Base-by-base conservation (phyloP, 1,140 invertebrate species). In the Nebria ingens region DNA sequence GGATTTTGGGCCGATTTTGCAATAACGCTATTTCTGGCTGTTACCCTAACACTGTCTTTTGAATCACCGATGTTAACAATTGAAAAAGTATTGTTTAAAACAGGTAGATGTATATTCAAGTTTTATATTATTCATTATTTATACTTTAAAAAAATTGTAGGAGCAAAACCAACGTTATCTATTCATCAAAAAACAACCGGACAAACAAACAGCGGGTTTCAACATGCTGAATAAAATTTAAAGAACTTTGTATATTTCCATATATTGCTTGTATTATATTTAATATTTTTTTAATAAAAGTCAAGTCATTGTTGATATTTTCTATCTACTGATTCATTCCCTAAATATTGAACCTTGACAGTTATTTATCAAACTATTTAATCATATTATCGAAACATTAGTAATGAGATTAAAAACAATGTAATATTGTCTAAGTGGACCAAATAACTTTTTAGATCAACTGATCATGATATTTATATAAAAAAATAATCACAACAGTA, bases 41-140 rank as follows among this genome's bases (percentile, higher is more conserved):
- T 56, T 17, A 40, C 57, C 21, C 58, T 58, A 56, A 56, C 53
- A 19, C 23, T 62, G 25, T 51, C 56, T n/a, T 62, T 62, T 49
- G 61, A 62, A 29, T 60, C 58, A 13, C 58, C 61, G 13, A 34
- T 60, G 40, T 17, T 62, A 4, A 54, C 52, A 19, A 58, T 62
- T 49, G 58, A 60, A 34, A 57, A 58, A 52, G 40, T 45, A 15
- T 15, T 60, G 0, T 55, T 60, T 15, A 42, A 50, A 1, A 21
- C 29, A 19, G 50, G 42, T 51, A 51, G 11, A 51, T 34, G n/a
- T n/a, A 34, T 34, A 9, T 6, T 34, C n/a, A 9, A 34, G 6
- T 34, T 34, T 34, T 34, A 34, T 34, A 34, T 34, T 34, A 9
- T 34, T 9, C n/a, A 34, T 34, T n/a, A n/a, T n/a, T n/a, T n/a